Percentiles rank a stretch among this genome's conserved stretches.
These are phyloP conservation scores for Ictalurus punctatus DNA, from an alignment of 2,113 vertebrate species.

Conservation along the genomic window DNA sequence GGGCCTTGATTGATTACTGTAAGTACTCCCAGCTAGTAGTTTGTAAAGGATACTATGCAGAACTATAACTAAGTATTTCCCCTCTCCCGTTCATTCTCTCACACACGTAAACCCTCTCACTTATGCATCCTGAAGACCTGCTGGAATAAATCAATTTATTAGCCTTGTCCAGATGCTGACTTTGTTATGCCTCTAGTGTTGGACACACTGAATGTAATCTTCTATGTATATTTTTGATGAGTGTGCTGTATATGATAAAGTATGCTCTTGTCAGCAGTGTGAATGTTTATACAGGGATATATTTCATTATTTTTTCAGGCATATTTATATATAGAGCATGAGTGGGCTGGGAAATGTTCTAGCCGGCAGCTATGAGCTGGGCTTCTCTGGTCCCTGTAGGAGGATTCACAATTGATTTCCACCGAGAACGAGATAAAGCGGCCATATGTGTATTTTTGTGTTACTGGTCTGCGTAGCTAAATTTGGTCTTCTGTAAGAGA, in stretches of 20 bases:
- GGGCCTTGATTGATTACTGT: background rate
- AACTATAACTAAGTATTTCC: background rate
- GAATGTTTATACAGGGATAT: constrained; percentile 62
- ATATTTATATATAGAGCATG: constrained; percentile 71
- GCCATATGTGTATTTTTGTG: constrained; percentile 46
- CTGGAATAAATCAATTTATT: background rate
- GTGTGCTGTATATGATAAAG: background rate
- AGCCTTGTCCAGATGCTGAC: background rate
- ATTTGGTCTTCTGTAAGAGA: constrained; percentile 49
- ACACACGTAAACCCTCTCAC: background rate
- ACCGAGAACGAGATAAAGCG: constrained; percentile 58
- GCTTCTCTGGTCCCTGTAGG: constrained; percentile 64
- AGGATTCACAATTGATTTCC: constrained; percentile 74
- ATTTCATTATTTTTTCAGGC: constrained; percentile 71
- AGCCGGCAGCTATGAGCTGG: constrained; percentile 66
- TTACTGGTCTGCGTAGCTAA: constrained; percentile 58
- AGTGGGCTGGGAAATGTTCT: constrained; percentile 67
- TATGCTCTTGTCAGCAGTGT: background rate
- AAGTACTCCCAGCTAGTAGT: background rate
- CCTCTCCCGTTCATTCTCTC: background rate
- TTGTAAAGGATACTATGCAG: background rate
- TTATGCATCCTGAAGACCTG: background rate
- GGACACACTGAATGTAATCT: background rate
- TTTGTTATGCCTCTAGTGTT: background rate
- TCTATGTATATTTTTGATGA: background rate